Evolutionary conservation across 2,797 vertebrate species (phyloP), one percentile per base, ranked within the genome.

Genomic region (Staurois parvus): DNA sequence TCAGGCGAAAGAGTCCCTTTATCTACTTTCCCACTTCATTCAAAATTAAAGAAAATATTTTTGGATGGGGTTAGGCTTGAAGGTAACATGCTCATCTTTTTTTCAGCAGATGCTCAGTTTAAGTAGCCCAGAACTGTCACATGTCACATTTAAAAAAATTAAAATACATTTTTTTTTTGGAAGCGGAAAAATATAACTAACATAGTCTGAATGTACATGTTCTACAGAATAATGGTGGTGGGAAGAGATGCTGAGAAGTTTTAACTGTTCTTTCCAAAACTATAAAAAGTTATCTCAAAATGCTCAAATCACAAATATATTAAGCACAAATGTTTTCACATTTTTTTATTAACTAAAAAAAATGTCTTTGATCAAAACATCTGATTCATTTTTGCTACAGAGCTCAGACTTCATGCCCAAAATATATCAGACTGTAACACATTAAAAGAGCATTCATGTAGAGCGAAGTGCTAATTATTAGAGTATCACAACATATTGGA

Each of bases 281-380:
- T 81, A 37, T 37, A 37, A 64, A 77, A 74, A 76, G 76, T 77
- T 21, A 81, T 45, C 34, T 72, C 37, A 76, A 86, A 76, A 77
- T 59, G 76, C 72, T 72, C 59, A 70, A 85, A 76, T 86, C 66
- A 81, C 66, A 56, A 45, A 81, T 42, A 77, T 72, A 86, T 86
- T 86, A 86, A 52, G 59, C 68, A 86, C 79, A 86, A 79, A 86
- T 86, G 85, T 79, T 73, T 76, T 62, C 79, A 85, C 81, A 76
- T n/a, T n/a, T 86, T 82, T 76, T 82, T 86, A 48, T 64, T 81
- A 40, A 48, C 30, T 48, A n/a, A 82, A 13, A 67, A 81, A 82
- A 77, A 76, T 69, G 56, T 85, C 72, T 68, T 72, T 28, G 28
- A 72, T 72, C 67, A 72, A 69, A 78, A 66, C 29, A 78, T 67